Conservation (phyloP, 2,888 invertebrate genomes). For the Sipha maydis region DNA sequence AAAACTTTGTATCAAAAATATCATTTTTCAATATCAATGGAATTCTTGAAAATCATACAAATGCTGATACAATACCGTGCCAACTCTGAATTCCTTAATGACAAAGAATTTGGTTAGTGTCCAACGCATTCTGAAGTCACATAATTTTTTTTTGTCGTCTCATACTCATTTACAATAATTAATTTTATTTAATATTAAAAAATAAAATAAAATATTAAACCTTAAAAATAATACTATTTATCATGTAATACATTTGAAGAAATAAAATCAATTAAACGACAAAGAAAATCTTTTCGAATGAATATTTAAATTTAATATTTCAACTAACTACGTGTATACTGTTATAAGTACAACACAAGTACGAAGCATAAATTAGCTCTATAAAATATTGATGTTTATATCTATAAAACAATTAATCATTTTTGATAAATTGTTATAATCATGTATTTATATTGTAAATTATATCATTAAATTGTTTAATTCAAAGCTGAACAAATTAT, state of each 20-base stretch:
- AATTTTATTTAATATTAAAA: background rate
- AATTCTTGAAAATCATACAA: background rate
- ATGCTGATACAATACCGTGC: background rate
- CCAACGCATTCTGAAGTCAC: background rate
- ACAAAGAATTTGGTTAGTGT: slow-evolving; percentile 9
- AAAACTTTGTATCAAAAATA: background rate
- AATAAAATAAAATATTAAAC: background rate
- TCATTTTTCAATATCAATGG: slow-evolving; percentile 4
- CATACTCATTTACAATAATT: background rate
- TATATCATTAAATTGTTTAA: background rate
- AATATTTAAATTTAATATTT: no score
- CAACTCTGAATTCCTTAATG: slow-evolving; percentile 23
- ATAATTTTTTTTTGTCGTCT: background rate
- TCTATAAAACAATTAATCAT: background rate
- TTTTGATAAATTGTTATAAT: background rate
- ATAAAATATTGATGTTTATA: no score
- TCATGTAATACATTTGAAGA: background rate
- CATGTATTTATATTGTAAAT: background rate
- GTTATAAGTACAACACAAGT: no score
- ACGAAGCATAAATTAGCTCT: background rate
- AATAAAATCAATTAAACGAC: background rate
- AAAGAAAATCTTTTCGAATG: no score
- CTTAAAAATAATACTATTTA: background rate
- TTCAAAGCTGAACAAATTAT: background rate
- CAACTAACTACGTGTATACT: no score